A percentile compares a stretch with the other conserved stretches of the same genome.
These are phyloP conservation scores for Spilogale gracilis DNA, from an alignment of 2,113 vertebrate genomes.

Conservation along the genomic window DNA sequence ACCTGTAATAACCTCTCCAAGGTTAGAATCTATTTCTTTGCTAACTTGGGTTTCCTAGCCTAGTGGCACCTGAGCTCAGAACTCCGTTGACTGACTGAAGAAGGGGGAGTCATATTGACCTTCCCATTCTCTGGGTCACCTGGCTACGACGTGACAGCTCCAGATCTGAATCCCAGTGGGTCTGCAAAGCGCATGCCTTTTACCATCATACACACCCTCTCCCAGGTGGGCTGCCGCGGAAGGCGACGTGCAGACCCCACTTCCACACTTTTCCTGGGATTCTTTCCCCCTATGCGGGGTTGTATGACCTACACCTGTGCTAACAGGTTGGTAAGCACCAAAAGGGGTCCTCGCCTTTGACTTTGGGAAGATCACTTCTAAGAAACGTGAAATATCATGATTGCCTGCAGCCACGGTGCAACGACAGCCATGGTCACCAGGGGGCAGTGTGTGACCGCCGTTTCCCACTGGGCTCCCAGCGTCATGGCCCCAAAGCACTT, in stretches of 20 bases:
- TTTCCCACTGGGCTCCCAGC: neutral
- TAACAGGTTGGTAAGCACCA: neutral
- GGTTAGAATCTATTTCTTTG: neutral
- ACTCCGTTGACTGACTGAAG: neutral
- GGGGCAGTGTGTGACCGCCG: slow-evolving; percentile 47
- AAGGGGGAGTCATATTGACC: neutral
- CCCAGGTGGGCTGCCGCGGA: neutral
- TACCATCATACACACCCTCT: neutral
- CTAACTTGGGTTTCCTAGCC: neutral
- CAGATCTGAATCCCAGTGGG: neutral
- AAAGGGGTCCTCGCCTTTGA: neutral
- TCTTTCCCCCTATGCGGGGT: neutral
- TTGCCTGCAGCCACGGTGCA: neutral
- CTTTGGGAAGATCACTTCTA: neutral
- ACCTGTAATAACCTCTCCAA: accelerated
- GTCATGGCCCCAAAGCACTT: accelerated
- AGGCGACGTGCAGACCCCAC: too few species aligned
- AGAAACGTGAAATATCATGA: neutral
- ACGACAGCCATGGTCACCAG: neutral
- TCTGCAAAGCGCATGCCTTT: neutral
- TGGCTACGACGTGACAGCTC: too few species aligned
- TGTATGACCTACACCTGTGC: neutral
- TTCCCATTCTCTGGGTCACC: neutral
- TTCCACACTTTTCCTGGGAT: neutral
- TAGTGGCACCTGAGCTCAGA: accelerated